Percentiles rank a stretch among this genome's conserved stretches.
Conservation (phyloP, 2,113 vertebrate genomes). For the Chaetura pelagica region DNA sequence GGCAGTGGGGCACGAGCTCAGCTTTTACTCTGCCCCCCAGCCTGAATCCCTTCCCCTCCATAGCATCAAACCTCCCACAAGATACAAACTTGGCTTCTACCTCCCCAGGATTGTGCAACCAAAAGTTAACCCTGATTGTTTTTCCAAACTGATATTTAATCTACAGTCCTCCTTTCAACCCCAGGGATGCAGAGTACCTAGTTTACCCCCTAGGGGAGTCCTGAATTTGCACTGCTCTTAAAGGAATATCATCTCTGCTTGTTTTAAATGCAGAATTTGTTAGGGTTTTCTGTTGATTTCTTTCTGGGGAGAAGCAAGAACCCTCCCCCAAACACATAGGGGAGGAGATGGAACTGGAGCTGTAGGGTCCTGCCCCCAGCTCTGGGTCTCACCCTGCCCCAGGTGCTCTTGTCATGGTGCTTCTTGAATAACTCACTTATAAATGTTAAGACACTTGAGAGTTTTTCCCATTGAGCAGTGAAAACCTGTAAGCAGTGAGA, state of each 20-base stretch:
- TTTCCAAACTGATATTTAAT: background rate
- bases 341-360: background rate
- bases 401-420: background rate
- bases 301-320: background rate
- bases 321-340: background rate
- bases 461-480: background rate
- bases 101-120: background rate
- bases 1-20: background rate
- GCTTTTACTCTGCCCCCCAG: background rate
- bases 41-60: background rate
- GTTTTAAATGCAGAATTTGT: background rate
- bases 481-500: background rate
- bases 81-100: accelerated
- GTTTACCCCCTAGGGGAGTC: too few species aligned
- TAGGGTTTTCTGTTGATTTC: background rate
- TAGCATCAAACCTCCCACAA: accelerated
- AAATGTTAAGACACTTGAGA: background rate
- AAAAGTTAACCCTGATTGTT: background rate
- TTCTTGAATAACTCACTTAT: background rate
- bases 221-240: background rate
- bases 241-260: background rate
- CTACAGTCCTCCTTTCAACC: background rate
- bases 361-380: background rate
- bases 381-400: background rate
- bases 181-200: background rate